These are phyloP conservation scores for Macroglossus sobrinus DNA, from an alignment of 2,113 vertebrate species.

Conservation along the genomic window DNA sequence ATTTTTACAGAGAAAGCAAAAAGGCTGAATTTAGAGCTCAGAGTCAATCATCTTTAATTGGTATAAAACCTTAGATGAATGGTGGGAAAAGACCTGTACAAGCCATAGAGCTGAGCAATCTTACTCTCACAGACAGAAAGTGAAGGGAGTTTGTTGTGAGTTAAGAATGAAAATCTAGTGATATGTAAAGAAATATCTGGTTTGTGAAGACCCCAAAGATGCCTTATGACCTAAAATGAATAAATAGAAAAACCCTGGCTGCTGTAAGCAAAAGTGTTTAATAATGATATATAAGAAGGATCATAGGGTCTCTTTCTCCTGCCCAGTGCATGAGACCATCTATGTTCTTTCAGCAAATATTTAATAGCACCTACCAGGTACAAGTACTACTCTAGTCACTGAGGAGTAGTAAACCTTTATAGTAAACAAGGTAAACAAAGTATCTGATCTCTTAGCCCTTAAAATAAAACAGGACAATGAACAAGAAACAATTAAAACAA, in stretches of 20 bases:
- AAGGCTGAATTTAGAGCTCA: background rate
- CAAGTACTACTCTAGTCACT: background rate
- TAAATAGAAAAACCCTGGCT: background rate
- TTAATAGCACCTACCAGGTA: background rate
- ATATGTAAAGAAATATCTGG: background rate
- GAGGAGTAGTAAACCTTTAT: background rate
- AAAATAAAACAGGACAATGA: background rate
- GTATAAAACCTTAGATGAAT: background rate
- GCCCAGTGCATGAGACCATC: background rate
- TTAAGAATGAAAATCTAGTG: background rate
- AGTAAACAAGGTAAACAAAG: background rate
- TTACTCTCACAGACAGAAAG: background rate
- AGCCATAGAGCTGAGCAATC: background rate
- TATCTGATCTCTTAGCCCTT: background rate
- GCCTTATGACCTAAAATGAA: background rate
- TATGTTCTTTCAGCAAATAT: background rate
- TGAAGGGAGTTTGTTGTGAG: background rate
- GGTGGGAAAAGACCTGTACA: background rate
- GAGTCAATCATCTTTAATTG: background rate
- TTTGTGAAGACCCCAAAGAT: background rate
- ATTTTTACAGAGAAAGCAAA: background rate
- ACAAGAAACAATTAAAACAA: background rate
- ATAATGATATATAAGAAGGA: background rate
- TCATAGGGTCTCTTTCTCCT: background rate
- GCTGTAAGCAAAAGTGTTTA: background rate